Conservation (phyloP, 2,888 invertebrate genomes). For the Caenorhabditis sp. region DNA sequence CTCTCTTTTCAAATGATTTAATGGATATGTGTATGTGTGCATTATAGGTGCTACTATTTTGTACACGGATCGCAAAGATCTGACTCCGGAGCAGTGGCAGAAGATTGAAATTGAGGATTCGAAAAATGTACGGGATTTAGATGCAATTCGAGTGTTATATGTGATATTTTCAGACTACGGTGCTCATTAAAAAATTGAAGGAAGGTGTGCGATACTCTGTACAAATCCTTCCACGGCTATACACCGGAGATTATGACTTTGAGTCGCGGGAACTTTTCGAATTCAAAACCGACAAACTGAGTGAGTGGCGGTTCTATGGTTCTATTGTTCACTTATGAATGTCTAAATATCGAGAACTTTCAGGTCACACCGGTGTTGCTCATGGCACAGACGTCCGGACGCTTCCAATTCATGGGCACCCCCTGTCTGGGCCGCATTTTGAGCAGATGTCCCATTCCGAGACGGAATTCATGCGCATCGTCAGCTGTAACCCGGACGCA, state of each 20-base stretch:
- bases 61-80: slow-evolving; percentile 67
- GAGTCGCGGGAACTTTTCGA: slow-evolving; percentile 69
- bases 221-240: slow-evolving; percentile 71
- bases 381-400: slow-evolving; percentile 34
- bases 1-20: slow-evolving; percentile 35
- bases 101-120: slow-evolving; percentile 66
- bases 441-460: slow-evolving; percentile 59
- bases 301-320: slow-evolving; percentile 38
- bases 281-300: slow-evolving; percentile 66
- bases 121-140: slow-evolving; percentile 53
- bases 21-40: neutral
- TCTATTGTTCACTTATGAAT: too few species aligned
- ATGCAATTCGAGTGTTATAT: too few species aligned
- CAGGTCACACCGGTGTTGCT: slow-evolving; percentile 2
- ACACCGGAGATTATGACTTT: slow-evolving; percentile 70
- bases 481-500: slow-evolving; percentile 71
- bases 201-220: slow-evolving; percentile 71
- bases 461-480: slow-evolving; percentile 65
- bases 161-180: slow-evolving; percentile 65
- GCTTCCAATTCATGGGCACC: slow-evolving; percentile 19
- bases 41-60: slow-evolving; percentile 67
- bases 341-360: too few species aligned
- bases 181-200: slow-evolving; percentile 64
- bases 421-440: slow-evolving; percentile 43
- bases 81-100: slow-evolving; percentile 68